Base-by-base conservation (phyloP, 53 echinoderm and acorn worm genomes). In the Echinometra lucunter region DNA sequence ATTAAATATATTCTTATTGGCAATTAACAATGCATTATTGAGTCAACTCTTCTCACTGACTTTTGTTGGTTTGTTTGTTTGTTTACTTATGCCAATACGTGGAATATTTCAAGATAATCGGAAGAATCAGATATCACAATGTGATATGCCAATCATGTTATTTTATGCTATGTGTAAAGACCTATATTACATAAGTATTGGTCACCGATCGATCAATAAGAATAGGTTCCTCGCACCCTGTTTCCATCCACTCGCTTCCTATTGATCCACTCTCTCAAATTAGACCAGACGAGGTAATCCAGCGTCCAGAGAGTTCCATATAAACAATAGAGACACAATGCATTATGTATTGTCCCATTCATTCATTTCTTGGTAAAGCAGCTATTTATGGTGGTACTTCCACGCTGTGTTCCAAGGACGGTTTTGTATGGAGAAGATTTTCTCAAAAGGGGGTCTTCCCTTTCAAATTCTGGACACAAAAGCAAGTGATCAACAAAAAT, bases 351-450 rank as follows among this genome's bases (percentile, higher is more conserved):
- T 42, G 85, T 47, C 49, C 53, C 53, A 53, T 85, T 85, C 85
- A 85, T 85, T 85, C 53, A 15, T 85, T 85, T 85, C 85, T 21
- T 6, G 53, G 85, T 53, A 85, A n/a, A 30, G 85, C 85, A 3
- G 27, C 53, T 85, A 85, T 85, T 47, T 85, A 45, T 1, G 85
- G 27, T 4, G 28, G n/a, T 85, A 18, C 7, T 42, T 30, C 40
- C 78, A 40, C 78, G 78, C 21, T 30, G 30, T 21, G 30, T 21
- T 10, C 28, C 13, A 49, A 83, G 85, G 85, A 35, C 28, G 47
- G 9, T 13, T 45, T 83, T 47, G 85, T 83, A 72, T 72, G 32
- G 32, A 74, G 8, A 74, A 34, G 37, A 5, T 74, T 74, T 35
- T 15, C 32, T n/a, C n/a, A n/a, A 74, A 6, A 45, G 85, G 47